These are phyloP conservation scores for Thymelicus acteon DNA, from an alignment of 2,888 invertebrate genomes.

Conservation along the genomic window DNA sequence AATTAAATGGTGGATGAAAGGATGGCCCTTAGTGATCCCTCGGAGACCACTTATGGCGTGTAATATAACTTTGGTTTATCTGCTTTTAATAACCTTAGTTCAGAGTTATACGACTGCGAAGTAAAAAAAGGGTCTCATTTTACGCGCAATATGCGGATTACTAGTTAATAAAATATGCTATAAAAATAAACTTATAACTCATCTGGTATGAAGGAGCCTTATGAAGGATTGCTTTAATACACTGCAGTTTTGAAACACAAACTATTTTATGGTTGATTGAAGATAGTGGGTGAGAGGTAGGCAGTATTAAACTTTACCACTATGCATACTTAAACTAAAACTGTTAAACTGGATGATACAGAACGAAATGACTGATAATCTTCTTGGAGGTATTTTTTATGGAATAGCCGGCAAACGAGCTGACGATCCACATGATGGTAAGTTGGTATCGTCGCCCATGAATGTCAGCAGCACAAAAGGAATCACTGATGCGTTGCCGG, in stretches of 20 bases:
- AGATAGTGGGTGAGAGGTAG: too few relatives aligned
- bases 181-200: slow-evolving; percentile 45
- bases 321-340: too few relatives aligned
- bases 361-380: too few relatives aligned
- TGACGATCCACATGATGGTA: too few relatives aligned
- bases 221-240: background rate
- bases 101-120: slow-evolving; percentile 27
- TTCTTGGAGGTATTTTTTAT: too few relatives aligned
- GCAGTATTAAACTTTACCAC: too few relatives aligned
- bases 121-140: slow-evolving; percentile 45
- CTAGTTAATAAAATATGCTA: slow-evolving; percentile 53
- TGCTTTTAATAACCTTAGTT: slow-evolving; percentile 36
- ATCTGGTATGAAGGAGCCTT: slow-evolving; percentile 35
- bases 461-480: too few relatives aligned
- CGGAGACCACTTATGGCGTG: slow-evolving; percentile 20
- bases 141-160: slow-evolving; percentile 57
- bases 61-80: slow-evolving; percentile 28
- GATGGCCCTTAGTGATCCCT: slow-evolving; percentile 11
- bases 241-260: background rate
- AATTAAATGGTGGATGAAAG: slow-evolving; percentile 30
- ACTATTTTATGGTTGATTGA: background rate
- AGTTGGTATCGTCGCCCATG: too few relatives aligned
- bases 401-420: too few relatives aligned
- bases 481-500: too few relatives aligned
- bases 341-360: too few relatives aligned